A percentile compares a stretch with the other conserved stretches of the same genome.
phyloP scores from a whole-genome alignment of 1,140 invertebrate genomes.

The Ceratosolen fusciceps region DNA sequence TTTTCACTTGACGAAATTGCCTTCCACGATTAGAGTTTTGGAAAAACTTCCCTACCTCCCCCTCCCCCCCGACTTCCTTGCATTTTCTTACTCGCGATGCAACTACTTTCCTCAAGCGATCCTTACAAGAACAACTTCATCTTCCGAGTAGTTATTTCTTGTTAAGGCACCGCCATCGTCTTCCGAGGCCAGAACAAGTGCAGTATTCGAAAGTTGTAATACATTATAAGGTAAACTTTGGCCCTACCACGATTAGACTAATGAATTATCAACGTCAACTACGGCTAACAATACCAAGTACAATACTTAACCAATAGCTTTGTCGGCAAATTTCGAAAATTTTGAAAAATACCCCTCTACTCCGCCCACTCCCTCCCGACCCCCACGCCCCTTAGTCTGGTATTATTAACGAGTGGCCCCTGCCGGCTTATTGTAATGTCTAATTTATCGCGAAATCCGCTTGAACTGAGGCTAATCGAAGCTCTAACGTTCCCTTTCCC shows the following conservation, averaged over 20 bases:
- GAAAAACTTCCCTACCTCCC: background rate
- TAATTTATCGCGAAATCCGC: too few species aligned
- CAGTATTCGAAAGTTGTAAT: background rate
- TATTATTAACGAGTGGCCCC: too few species aligned
- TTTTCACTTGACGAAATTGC: conserved; percentile 24
- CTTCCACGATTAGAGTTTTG: background rate
- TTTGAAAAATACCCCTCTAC: background rate
- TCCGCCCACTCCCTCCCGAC: too few species aligned
- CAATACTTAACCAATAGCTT: background rate
- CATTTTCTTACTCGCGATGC: background rate
- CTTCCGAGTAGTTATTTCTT: conserved; percentile 5
- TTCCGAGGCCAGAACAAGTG: background rate
- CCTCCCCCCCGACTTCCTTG: background rate
- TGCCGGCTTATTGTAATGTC: too few species aligned
- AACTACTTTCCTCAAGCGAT: background rate
- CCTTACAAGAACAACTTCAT: conserved; percentile 1
- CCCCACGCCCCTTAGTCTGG: too few species aligned
- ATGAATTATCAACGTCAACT: background rate
- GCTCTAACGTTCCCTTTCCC: too few species aligned
- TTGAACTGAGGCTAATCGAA: too few species aligned
- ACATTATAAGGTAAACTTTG: background rate
- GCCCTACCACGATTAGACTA: background rate
- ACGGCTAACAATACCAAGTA: background rate
- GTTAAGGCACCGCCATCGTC: background rate
- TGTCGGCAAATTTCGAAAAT: background rate